These are phyloP conservation scores for Morelia viridis DNA, from an alignment of 2,797 vertebrate genomes.

Conservation along the genomic window DNA sequence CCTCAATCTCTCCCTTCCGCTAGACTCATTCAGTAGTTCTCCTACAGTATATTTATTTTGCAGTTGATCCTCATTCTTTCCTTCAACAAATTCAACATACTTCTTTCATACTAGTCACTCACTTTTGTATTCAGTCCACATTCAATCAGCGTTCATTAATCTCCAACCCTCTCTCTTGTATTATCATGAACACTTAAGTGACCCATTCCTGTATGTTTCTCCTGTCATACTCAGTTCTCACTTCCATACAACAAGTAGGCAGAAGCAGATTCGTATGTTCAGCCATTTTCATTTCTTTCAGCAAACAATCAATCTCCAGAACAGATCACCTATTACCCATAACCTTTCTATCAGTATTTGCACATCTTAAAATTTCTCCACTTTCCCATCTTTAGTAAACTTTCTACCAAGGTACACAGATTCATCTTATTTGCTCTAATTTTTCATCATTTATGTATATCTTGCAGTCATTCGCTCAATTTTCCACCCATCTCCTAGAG, in stretches of 20 bases:
- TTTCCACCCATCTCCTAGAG: neutral
- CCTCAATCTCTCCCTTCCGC: neutral
- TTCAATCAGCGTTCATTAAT: neutral
- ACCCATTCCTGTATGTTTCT: neutral
- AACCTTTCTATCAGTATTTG: neutral
- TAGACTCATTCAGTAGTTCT: neutral
- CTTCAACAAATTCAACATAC: neutral
- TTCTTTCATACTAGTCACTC: neutral
- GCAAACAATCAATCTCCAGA: neutral
- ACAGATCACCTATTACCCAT: neutral
- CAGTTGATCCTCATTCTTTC: neutral
- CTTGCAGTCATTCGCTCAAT: neutral
- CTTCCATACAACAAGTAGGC: neutral
- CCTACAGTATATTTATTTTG: neutral
- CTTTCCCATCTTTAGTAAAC: neutral
- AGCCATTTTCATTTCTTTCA: neutral
- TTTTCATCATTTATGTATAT: neutral
- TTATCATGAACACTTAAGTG: neutral
- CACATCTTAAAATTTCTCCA: neutral
- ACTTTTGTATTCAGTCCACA: neutral
- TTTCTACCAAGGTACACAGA: neutral
- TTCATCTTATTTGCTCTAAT: neutral
- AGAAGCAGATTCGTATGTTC: neutral
- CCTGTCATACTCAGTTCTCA: neutral
- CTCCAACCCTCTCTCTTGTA: neutral